These are phyloP conservation scores for Sericinus montela DNA, from an alignment of 2,888 invertebrate genomes.

Conservation along the genomic window DNA sequence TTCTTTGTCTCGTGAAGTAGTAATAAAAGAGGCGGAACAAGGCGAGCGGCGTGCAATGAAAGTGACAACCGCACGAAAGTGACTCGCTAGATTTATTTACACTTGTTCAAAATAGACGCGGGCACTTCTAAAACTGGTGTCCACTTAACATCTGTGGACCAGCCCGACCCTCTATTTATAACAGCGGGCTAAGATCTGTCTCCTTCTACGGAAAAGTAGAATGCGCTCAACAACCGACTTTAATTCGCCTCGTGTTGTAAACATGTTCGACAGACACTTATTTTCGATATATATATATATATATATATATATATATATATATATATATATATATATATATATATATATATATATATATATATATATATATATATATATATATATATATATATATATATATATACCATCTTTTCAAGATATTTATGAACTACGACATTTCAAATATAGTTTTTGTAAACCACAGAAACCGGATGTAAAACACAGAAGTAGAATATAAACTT, in stretches of 20 bases:
- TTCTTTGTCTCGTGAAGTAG: conserved; percentile 12
- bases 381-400: too few species aligned
- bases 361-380: too few species aligned
- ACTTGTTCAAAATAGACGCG: conserved; percentile 69
- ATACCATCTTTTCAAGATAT: too few species aligned
- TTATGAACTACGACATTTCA: too few species aligned
- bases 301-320: too few species aligned
- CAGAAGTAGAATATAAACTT: conserved; percentile 34
- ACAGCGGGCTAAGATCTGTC: conserved; percentile 56
- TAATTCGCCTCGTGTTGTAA: conserved; percentile 54
- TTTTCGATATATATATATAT: too few species aligned
- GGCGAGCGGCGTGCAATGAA: conserved; percentile 51
- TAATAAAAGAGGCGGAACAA: conserved; percentile 26
- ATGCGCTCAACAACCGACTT: conserved; percentile 43
- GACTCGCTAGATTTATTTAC: conserved; percentile 72
- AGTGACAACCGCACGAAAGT: conserved; percentile 71
- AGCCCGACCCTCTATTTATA: conserved; percentile 66
- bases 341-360: too few species aligned
- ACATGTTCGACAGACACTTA: conserved; percentile 57
- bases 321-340: too few species aligned
- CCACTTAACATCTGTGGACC: conserved; percentile 61
- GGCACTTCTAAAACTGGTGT: conserved; percentile 71
- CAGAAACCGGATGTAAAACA: conserved; percentile 26
- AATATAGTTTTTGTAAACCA: conserved; percentile 61
- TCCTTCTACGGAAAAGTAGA: conserved; percentile 70